Evolutionary conservation across 2,888 invertebrate species (phyloP).

Genomic region (Troides helena): DNA sequence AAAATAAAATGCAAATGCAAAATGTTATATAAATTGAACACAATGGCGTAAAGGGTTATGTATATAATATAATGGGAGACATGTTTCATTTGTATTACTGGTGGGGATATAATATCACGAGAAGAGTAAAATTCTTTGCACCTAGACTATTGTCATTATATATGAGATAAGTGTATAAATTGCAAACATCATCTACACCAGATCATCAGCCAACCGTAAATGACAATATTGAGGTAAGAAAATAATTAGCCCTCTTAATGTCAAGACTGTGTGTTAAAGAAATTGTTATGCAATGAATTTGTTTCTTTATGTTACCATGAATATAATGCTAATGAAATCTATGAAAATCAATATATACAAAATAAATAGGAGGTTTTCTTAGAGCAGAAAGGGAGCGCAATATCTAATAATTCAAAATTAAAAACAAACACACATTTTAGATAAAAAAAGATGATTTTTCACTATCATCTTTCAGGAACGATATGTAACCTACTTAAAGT

Average conservation of each 20-base stretch:
- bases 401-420: not conserved
- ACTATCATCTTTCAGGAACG: slow-evolving; percentile 14
- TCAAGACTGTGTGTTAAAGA: no score
- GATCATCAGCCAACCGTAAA: not conserved
- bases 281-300: no score
- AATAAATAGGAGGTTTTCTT: not conserved
- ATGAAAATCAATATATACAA: not conserved
- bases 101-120: slow-evolving; percentile 61
- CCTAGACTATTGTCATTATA: slow-evolving; percentile 46
- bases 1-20: slow-evolving; percentile 55
- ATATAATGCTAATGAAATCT: not conserved
- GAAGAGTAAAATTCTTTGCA: slow-evolving; percentile 52
- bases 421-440: not conserved
- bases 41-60: slow-evolving; percentile 49
- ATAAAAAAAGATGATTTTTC: not conserved
- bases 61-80: slow-evolving; percentile 48
- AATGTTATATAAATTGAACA: slow-evolving; percentile 50
- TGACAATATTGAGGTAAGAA: not conserved
- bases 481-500: slow-evolving; percentile 12
- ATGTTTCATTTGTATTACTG: slow-evolving; percentile 51
- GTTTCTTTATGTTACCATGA: not conserved
- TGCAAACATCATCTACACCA: not conserved
- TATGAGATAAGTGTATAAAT: not conserved
- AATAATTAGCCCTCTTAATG: no score
- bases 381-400: not conserved